Evolutionary conservation across 2,888 invertebrate genomes (phyloP), one percentile per base, ranked within the genome.

Genomic region (Oscheius onirici): DNA sequence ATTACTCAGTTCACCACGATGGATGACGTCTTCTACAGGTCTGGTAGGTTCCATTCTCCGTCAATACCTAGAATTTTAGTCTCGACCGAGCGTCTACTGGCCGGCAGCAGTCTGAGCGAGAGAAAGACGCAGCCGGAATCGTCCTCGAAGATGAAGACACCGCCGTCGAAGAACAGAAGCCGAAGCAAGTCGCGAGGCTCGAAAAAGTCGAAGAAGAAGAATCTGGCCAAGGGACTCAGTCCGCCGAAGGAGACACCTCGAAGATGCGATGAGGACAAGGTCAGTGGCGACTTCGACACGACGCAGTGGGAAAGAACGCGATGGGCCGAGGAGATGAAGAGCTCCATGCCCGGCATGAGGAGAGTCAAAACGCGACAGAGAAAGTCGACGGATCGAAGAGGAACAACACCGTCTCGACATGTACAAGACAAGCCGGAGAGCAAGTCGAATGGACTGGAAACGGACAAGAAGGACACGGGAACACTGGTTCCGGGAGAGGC

Each of bases 261-360:
- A 22, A n/a, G 26, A 15, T n/a, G 26, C 24, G 24, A 52, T 13
- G 43, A 52, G 13, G 28, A 22, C 15, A 13, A 17, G 11, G 55
- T 34, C 34, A 34, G 34, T 34, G 65, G 52, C 1, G 68, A 22
- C 15, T 71, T 71, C 26, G 77, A 77, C 68, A 10, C 26, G 34
- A 77, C 77, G 1, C 77, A 77, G 65, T 77, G 77, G 77, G 77
- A 77, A 44, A 58, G 54, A 26, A 54, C 77, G 13, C 61, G 65
- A 20, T 77, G 54, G 46, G 72, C 72, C 52, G 72, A 69, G 40
- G 72, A 77, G 26, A 60, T 67, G 0, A 61, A 13, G 22, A 69
- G 67, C 1, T 34, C 11, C 20, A 13, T 15, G 46, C 46, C 54
- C 3, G 22, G n/a, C 11, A 15, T 26, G 3, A 17, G 52, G n/a